Base-by-base conservation (phyloP, 1,140 invertebrate species). In the Bombus consobrinus region DNA sequence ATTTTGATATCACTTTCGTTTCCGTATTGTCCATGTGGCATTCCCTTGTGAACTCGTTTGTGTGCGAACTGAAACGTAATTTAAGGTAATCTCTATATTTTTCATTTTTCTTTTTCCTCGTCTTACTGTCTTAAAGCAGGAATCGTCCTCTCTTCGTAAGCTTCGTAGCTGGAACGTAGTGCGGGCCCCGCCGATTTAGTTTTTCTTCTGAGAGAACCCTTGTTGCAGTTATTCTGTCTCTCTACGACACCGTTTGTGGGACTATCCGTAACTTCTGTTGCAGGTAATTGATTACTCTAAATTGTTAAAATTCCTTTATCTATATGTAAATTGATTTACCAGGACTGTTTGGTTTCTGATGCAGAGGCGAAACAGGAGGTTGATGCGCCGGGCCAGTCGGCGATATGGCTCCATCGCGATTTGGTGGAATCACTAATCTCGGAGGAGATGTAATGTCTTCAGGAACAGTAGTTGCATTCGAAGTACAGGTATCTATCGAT, bases 71-170 rank as follows among this genome's bases (percentile, higher is more conserved):
- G 88, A 81, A 94, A 94, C 81, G 43, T 47, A 12, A 43, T 73
- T 32, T 5, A 25, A 34, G n/a, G 0, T 13, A 62, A 69, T 22
- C 39, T 28, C 5, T 25, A 9, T 22, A 10, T 28, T 68, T 28
- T 80, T 25, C 13, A 15, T 47, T 62, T 39, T 75, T 8, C 28
- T 10, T 18, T 79, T 87, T 39, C 69, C 96, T n/a, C 47, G 4
- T 71, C 96, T 96, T 95, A 98, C 97, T 98, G 97, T 94, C 97
- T 97, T 15, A 98, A 94, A 39, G 98, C 97, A 43, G 98, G 98
- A 87, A 98, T 96, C 0, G 97, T 96, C 84, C 98, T 95, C 91
- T 98, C 98, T 92, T 98, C 98, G 92, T 98, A 98, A 66, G 97
- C 97, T 93, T 98, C 97, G 91, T 97, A 98, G 15, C 97, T 98